Conservation (phyloP, 1,140 invertebrate genomes). For the Lethrus apterus region DNA sequence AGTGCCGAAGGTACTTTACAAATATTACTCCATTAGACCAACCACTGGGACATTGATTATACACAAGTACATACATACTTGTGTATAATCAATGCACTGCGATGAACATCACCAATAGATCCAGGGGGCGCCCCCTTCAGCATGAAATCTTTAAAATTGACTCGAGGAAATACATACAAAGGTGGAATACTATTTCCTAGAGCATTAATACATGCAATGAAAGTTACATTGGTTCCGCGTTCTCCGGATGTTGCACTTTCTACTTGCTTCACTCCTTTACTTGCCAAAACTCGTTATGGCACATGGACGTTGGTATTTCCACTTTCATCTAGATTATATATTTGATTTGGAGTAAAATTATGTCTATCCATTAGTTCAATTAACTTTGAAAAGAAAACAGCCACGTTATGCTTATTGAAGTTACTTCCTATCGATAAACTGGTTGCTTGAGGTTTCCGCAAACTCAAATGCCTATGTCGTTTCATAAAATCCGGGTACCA, state of each 20-base stretch:
- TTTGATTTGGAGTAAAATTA: constrained; percentile 30
- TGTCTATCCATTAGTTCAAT: constrained; percentile 30
- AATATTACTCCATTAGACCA: constrained; percentile 44
- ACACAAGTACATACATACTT: too few relatives aligned
- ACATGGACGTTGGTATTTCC: constrained; percentile 42
- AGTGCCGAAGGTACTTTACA: constrained; percentile 43
- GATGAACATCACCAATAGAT: constrained; percentile 33
- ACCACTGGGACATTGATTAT: constrained; percentile 18
- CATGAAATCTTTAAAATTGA: constrained; percentile 34
- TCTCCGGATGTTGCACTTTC: constrained; percentile 40
- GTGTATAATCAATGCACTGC: constrained; percentile 21
- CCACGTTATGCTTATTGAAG: constrained; percentile 12
- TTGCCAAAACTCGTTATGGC: constrained; percentile 36
- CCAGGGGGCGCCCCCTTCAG: constrained; percentile 34
- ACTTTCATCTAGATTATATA: constrained; percentile 44
- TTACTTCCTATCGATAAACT: constrained; percentile 10
- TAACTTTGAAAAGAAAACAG: constrained; percentile 35
- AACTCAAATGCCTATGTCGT: background rate
- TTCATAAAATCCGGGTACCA: constrained; percentile 6
- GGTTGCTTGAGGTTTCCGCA: background rate
- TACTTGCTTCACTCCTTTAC: constrained; percentile 33
- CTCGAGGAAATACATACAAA: constrained; percentile 32
- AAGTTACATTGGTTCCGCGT: constrained; percentile 41
- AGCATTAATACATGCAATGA: constrained; percentile 36
- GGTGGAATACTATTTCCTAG: constrained; percentile 24